Base-by-base conservation (phyloP, 2,797 vertebrate species). In the Tragopan temminckii region DNA sequence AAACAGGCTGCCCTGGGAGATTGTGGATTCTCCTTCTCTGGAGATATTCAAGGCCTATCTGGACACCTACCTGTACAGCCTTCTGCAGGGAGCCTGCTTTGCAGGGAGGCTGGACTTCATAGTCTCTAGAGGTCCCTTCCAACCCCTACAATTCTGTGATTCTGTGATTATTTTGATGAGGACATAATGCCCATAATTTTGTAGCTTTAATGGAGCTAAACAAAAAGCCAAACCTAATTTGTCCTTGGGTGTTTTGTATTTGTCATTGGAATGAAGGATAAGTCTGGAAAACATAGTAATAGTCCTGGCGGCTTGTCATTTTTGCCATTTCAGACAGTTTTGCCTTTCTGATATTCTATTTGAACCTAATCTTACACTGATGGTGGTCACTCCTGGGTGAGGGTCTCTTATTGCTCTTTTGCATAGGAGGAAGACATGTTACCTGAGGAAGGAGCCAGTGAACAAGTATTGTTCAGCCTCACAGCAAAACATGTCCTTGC, bases 301-400 rank as follows among this genome's bases (percentile, higher is more conserved):
- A 79, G 35, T 79, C 61, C 10, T 2, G 4, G 38, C 7, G 36
- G 11, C 50, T 5, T 29, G n/a, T 7, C 55, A 45, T 71, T 78
- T 80, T 68, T 83, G 59, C 50, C 21, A 10, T 84, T 81, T 86
- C 43, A 77, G 36, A n/a, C 24, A 70, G 24, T 31, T 79, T 21
- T 75, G 21, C 84, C 53, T 89, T 95, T 85, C 55, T 79, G 33
- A 84, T 58, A n/a, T n/a, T 7, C 5, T 25, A 91, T 93, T 72
- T 91, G 42, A 64, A 79, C 27, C 52, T 29, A 45, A 8, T 50
- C 43, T 67, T 11, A 50, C 48, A 9, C 48, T 94, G 25, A 20
- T 29, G 50, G 80, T 80, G 45, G 57, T 33, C 29, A 64, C 18
- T 92, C 40, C 43, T 61, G 45, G 15, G 53, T 71, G 48, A 36